Base-by-base conservation (phyloP, 2,888 invertebrate genomes). In the Eledone cirrhosa region DNA sequence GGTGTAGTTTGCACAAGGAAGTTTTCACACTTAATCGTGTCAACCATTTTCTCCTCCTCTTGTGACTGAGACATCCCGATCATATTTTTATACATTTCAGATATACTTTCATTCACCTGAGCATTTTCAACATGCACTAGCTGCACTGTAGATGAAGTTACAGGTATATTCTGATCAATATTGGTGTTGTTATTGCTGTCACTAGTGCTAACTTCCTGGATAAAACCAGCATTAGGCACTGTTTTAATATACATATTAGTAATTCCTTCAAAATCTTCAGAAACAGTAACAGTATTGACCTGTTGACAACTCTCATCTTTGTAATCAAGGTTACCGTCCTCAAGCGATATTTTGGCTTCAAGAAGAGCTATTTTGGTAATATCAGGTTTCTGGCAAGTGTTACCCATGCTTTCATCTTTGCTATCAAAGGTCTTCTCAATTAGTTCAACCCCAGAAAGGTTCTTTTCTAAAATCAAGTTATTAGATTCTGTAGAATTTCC, bases 31-130 rank as follows among this genome's bases (percentile, higher is more conserved):
- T 72, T 72, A n/a, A n/a, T 41, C 4, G 41, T 16, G 3, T 72
- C 72, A 1, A 19, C 22, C 11, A 33, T 22, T 67, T 67, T 67
- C n/a, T 33, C 72, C 8, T 24, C n/a, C 13, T 31, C 67, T 67
- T n/a, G 33, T 31, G 22, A 31, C 29, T 72, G 72, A 3, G 33
- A 41, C 22, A n/a, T n/a, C 31, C 41, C 41, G 29, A 72, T 72
- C 72, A 72, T 72, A 3, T 31, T 72, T 13, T 72, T 72, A 33
- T 72, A 72, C 11, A 72, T 72, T 41, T 72, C 72, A n/a, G 72
- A 72, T n/a, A 72, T 72, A 22, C n/a, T 41, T 0, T 69, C 69
- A 31, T 67, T 29, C 1, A 31, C 19, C 33, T 72, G 72, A 72
- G n/a, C 33, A 14, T 72, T 41, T 2, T 31, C 22, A 22, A 72